These are phyloP conservation scores for Dissostichus mawsoni DNA, from an alignment of 2,113 vertebrate genomes.

Conservation along the genomic window DNA sequence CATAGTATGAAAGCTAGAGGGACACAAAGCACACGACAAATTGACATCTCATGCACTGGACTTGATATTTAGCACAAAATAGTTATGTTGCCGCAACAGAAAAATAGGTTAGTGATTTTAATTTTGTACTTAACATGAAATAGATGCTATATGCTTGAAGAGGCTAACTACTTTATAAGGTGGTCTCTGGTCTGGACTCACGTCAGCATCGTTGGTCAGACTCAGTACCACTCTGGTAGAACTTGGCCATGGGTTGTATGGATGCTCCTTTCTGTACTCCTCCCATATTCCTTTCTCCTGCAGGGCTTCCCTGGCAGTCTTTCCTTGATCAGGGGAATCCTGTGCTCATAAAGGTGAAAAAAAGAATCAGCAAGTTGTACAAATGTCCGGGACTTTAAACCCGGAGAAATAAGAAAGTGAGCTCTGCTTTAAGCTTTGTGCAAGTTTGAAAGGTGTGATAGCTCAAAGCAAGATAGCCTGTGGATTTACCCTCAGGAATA, in stretches of 20 bases:
- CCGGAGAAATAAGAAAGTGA: not conserved
- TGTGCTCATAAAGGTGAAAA: slow-evolving; percentile 30
- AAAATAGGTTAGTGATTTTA: too few relatives aligned
- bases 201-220: slow-evolving; percentile 77
- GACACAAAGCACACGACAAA: not conserved
- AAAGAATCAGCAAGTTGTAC: not conserved
- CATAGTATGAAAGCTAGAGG: slow-evolving; percentile 77
- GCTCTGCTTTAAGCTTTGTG: not conserved
- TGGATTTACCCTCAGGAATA: slow-evolving; percentile 1
- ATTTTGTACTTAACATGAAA: too few relatives aligned
- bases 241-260: slow-evolving; percentile 69
- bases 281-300: slow-evolving; percentile 80
- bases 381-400: not conserved
- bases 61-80: not conserved
- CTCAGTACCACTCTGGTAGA: slow-evolving; percentile 53
- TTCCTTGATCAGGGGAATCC: slow-evolving; percentile 84
- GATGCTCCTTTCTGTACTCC: slow-evolving; percentile 53
- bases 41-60: not conserved
- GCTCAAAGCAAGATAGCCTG: not conserved
- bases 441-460: not conserved
- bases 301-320: slow-evolving; percentile 76
- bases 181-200: slow-evolving; percentile 61
- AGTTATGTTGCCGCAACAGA: not conserved
- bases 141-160: too few relatives aligned
- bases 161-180: not conserved